A percentile compares a stretch with the other conserved stretches of the same genome.
These are phyloP conservation scores for Polyboroides typus DNA, from an alignment of 2,797 vertebrate genomes.

Conservation along the genomic window DNA sequence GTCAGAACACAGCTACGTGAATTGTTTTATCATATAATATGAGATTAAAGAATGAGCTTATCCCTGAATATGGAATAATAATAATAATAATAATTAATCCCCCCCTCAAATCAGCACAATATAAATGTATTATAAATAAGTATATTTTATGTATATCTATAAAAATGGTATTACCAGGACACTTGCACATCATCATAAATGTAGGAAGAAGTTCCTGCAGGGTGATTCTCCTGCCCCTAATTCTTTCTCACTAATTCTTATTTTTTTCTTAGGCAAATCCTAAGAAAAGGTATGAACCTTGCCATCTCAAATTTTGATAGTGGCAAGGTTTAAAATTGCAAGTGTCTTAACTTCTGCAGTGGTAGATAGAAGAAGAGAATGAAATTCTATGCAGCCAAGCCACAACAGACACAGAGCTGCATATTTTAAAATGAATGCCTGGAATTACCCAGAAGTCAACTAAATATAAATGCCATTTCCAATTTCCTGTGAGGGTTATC, in stretches of 20 bases:
- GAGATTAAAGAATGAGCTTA: background rate
- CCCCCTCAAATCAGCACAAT: background rate
- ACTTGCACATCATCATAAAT: background rate
- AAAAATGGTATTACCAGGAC: background rate
- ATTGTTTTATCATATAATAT: constrained; percentile 1
- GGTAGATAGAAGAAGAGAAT: background rate
- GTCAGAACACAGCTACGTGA: constrained; percentile 46
- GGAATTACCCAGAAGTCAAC: background rate
- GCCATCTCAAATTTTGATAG: background rate
- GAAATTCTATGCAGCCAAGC: background rate
- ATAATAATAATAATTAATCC: background rate
- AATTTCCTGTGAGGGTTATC: background rate
- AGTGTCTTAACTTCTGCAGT: background rate
- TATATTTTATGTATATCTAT: background rate
- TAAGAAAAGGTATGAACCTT: background rate
- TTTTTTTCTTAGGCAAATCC: background rate
- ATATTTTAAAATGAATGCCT: background rate
- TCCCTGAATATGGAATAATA: background rate
- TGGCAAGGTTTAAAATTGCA: background rate
- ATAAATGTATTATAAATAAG: background rate
- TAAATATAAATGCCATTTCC: background rate
- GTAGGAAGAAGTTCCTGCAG: background rate
- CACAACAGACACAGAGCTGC: background rate
- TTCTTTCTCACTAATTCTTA: background rate
- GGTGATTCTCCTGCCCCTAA: background rate